Base-by-base conservation (phyloP, 1,140 invertebrate genomes). In the Bombus consobrinus region DNA sequence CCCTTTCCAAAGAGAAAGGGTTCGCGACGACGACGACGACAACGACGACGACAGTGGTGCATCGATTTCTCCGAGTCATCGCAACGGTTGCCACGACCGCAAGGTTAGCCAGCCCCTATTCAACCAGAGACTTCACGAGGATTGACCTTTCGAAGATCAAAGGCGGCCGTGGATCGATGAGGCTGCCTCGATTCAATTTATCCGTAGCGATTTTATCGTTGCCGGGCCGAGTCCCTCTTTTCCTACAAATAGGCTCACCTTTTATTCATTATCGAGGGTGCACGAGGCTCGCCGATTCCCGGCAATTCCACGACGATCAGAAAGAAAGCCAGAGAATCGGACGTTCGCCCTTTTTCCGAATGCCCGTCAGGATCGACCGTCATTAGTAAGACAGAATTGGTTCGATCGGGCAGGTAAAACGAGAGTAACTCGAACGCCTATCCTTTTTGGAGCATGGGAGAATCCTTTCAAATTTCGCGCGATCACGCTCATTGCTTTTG, bases 181-280 rank as follows among this genome's bases (percentile, higher is more conserved):
- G 87, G 85, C 89, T 91, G 89, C 88, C 87, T 84, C 90, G 89
- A 93, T 94, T 93, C 91, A 93, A 92, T 94, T 93, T 93, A 92
- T 91, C 79, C 84, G 82, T 76, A 68, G 83, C 80, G 89, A 90
- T 90, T 90, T 90, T 90, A 90, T 90, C 89, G 81, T 73, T 69
- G 83, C 72, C 76, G 66, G 37, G 37, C 72, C 64, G 32, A 75
- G 77, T 22, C 57, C 74, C 79, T 77, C 85, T 89, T 82, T 83
- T 85, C 80, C 88, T 75, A 66, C 68, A 78, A 89, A 89, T 89
- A 89, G 88, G 62, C 84, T 47, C 88, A 89, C 85, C 88, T 90
- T 87, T 89, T 86, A 84, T 89, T 90, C 89, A 78, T 90, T 90
- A 90, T 90, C 78, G 80, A 90, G 71, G 73, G 59, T 64, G 53